A percentile compares a stretch with the other conserved stretches of the same genome.
Evolutionary conservation across 2,888 invertebrate genomes (phyloP).

Genomic region (Hirtodrosophila duncani): DNA sequence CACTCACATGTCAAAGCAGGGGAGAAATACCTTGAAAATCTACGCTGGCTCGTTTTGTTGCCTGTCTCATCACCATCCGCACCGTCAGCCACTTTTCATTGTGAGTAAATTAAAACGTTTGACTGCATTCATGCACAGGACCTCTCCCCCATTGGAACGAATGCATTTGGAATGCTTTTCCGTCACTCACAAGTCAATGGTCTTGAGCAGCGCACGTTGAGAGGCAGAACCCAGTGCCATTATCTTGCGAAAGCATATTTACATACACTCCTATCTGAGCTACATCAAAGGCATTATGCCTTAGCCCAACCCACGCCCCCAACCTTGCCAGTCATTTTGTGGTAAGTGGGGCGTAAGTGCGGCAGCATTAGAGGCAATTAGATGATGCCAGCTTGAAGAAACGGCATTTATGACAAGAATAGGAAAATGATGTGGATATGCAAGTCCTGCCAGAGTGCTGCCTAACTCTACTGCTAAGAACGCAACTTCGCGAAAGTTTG

Average conservation of each 20-base stretch:
- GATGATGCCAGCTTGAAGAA: constrained; percentile 6
- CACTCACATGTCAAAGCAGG: constrained; percentile 23
- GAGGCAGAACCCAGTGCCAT: constrained; percentile 6
- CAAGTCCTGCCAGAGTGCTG: no score
- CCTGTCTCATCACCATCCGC: constrained; percentile 5
- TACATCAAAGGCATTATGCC: constrained; percentile 50
- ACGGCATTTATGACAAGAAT: constrained; percentile 12
- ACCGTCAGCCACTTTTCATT: constrained; percentile 19
- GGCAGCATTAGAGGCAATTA: constrained; percentile 47
- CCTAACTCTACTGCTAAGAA: no score
- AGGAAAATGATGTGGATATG: no score
- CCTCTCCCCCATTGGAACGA: constrained; percentile 26
- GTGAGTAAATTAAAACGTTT: constrained; percentile 51
- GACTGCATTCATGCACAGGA: constrained; percentile 29
- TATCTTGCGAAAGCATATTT: constrained; percentile 30
- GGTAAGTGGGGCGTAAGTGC: constrained; percentile 25
- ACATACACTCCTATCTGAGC: constrained; percentile 13
- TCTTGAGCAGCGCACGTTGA: constrained; percentile 20
- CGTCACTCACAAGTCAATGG: constrained; percentile 31
- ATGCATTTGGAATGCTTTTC: constrained; percentile 49
- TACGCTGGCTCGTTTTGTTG: neutral
- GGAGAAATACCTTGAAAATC: constrained; percentile 12
- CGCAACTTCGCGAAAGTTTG: no score
- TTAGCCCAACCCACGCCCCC: neutral
- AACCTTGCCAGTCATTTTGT: constrained; percentile 15